Base-by-base conservation (phyloP, 2,797 vertebrate species). In the Sebastes baramenuke region DNA sequence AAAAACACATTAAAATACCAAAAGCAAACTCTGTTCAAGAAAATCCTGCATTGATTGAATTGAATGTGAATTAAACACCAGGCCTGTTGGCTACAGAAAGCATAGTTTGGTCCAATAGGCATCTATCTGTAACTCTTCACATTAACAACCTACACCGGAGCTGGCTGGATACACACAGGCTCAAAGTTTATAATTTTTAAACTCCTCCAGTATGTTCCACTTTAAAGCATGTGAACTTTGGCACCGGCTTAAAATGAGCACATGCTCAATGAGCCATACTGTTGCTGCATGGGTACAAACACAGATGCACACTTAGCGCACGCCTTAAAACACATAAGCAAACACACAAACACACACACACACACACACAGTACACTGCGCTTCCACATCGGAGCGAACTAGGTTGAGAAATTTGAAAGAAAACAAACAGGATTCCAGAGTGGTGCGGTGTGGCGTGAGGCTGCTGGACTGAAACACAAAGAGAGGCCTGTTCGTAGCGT, bases 371-470 rank as follows among this genome's bases (percentile, higher is more conserved):
- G 75, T 36, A 89, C 74, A 89, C 87, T 86, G 86, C 27, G 72
- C 86, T 88, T 89, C 77, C 70, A 90, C 87, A 89, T 90, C 9
- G 71, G 56, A 86, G 80, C 38, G 80, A 91, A 90, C 83, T 87
- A 90, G 92, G 87, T 89, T 92, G 91, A 94, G 94, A 94, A 93
- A 93, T 95, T 87, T 89, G 87, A 95, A 93, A 92, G 93, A 94
- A 94, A 94, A 94, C 92, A 94, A 95, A 94, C 94, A 94, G 92
- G 94, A 94, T 95, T 94, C 93, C 94, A 89, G 91, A 91, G 89
- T 79, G 27, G 86, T 90, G 92, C 76, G 82, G 85, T 91, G 93
- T 93, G 93, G 93, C 87, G 75, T 90, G 94, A 92, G 93, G 89
- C 92, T 64, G 91, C 92, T 85, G 92, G 89, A 82, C 78, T 18